Evolutionary conservation across 2,113 vertebrate species (phyloP), one percentile per base, ranked within the genome.

Genomic region (Clarias macrocephalus): DNA sequence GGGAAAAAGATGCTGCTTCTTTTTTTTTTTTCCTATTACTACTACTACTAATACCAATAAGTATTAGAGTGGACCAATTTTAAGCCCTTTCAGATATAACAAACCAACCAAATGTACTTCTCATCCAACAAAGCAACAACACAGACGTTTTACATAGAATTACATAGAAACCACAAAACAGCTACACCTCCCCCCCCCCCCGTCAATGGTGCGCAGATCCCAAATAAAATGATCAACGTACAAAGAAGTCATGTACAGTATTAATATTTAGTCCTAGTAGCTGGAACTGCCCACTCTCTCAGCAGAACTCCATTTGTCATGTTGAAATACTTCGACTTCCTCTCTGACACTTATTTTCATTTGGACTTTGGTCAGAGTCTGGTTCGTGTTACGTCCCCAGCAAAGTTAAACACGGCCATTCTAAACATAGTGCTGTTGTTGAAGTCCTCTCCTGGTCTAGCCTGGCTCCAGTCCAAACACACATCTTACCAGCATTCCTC

Each of bases 271-370:
- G 65, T 13, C 48, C 76, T 42, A 86, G 85, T 80, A 80, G 37
- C n/a, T 56, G 62, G 62, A 80, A 57, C 60, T 68, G 84, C 68
- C 75, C 76, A 16, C 48, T 86, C 59, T 65, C 72, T 54, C 48
- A 81, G 62, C 75, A 60, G 30, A 23, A 25, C 28, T 33, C 33
- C 37, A 82, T 87, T 75, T 63, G 15, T 82, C 60, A 86, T 54
- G 77, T 48, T 72, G 48, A 76, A 88, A 82, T 83, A 62, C n/a
- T 83, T 83, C 9, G 75, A 86, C 70, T 68, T 82, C 80, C 60
- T 77, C 63, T 77, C 59, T 90, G 84, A 88, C 88, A 88, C 90
- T 86, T 89, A 90, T 88, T 92, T 87, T 90, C 75, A 89, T 62
- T 75, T 87, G 37, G 85, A 82, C 25, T 73, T 80, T 19, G 59